A percentile compares a stretch with the other conserved stretches of the same genome.
Evolutionary conservation across 1,140 invertebrate species (phyloP).

Genomic region (Adelges cooleyi): DNA sequence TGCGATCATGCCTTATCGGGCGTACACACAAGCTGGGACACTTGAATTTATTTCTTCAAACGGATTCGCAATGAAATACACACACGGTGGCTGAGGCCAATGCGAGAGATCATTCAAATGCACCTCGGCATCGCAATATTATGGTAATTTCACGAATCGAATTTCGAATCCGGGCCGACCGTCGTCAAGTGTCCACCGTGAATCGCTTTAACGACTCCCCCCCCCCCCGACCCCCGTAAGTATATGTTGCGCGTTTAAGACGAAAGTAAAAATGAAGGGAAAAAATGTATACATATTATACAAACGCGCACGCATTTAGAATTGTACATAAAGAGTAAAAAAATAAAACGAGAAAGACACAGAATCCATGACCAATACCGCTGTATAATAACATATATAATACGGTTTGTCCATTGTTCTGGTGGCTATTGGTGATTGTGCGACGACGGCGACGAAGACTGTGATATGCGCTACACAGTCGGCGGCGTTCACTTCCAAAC

Average conservation of each 20-base stretch:
- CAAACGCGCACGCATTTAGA: neutral
- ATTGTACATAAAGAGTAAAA: neutral
- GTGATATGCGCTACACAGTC: neutral
- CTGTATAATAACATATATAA: neutral
- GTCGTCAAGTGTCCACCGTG: neutral
- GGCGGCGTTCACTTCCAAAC: conserved; percentile 13
- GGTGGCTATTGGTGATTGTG: conserved; percentile 20
- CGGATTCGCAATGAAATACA: neutral
- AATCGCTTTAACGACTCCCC: neutral
- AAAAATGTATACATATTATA: too few relatives aligned
- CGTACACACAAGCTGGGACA: neutral
- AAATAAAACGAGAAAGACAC: neutral
- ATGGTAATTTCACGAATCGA: neutral
- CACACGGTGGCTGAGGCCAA: neutral
- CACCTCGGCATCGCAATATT: too few relatives aligned
- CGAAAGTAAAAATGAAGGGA: neutral
- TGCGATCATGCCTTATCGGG: neutral
- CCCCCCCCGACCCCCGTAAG: too few relatives aligned
- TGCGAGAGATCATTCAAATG: too few relatives aligned
- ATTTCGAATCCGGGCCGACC: neutral
- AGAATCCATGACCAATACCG: conserved; percentile 6
- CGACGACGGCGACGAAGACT: neutral
- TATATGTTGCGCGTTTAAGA: neutral
- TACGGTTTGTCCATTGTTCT: conserved; percentile 25
- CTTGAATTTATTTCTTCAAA: neutral